Evolutionary conservation across 2,888 invertebrate genomes (phyloP).

Genomic region (Epiblema foenella): DNA sequence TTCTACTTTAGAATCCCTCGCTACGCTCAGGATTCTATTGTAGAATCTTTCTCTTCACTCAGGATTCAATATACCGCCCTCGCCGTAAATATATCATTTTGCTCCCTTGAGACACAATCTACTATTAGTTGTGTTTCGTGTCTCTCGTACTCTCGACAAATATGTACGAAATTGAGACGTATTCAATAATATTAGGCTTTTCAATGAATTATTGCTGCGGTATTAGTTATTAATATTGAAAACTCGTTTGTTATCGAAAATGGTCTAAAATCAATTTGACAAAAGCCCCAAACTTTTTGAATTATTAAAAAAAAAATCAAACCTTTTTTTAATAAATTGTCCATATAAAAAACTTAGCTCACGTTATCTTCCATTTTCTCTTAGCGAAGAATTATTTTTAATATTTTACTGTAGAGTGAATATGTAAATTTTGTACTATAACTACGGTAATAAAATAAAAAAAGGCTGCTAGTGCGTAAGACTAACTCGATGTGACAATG

Average conservation of each 20-base stretch:
- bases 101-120: too few relatives aligned
- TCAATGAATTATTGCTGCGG: not conserved
- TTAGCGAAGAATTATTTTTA: slow-evolving; percentile 39
- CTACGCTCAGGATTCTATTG: too few relatives aligned
- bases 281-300: slow-evolving; percentile 5
- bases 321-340: slow-evolving; percentile 26
- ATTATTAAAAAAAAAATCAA: slow-evolving; percentile 15
- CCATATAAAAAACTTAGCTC: slow-evolving; percentile 28
- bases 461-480: slow-evolving; percentile 46
- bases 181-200: not conserved
- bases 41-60: too few relatives aligned
- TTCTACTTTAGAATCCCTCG: too few relatives aligned
- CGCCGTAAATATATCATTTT: too few relatives aligned
- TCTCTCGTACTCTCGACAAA: not conserved
- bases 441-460: slow-evolving; percentile 35
- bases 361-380: slow-evolving; percentile 45
- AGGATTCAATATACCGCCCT: too few relatives aligned
- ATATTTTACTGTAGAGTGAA: slow-evolving; percentile 42
- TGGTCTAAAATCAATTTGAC: slow-evolving; percentile 24
- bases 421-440: slow-evolving; percentile 44
- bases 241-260: slow-evolving; percentile 18
- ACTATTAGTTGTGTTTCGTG: not conserved
- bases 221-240: not conserved
- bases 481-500: slow-evolving; percentile 30
- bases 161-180: not conserved